Conservation (phyloP, 2,888 invertebrate genomes). For the Eilema caniola region DNA sequence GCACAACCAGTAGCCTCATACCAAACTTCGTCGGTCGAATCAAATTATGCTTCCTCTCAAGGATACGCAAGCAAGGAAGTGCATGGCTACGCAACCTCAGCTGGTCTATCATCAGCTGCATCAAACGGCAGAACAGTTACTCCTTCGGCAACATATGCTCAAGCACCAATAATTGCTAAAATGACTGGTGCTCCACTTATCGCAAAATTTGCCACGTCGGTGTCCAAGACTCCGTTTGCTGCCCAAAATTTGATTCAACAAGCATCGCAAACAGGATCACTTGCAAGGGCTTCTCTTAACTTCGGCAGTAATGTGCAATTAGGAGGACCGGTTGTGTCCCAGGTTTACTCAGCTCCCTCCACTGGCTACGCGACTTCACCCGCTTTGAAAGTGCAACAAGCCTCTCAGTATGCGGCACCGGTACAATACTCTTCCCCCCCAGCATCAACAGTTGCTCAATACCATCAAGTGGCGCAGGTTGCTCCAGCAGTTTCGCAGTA, state of each 20-base stretch:
- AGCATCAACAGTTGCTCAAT: slow-evolving; percentile 59
- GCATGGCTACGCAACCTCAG: slow-evolving; percentile 86
- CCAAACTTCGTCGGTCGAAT: slow-evolving; percentile 53
- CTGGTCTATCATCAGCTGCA: slow-evolving; percentile 78
- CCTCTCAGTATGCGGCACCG: slow-evolving; percentile 52
- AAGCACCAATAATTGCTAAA: slow-evolving; percentile 85
- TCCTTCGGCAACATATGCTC: slow-evolving; percentile 79
- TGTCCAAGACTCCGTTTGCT: slow-evolving; percentile 69
- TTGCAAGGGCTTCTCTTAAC: slow-evolving; percentile 79
- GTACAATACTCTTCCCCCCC: slow-evolving; percentile 42
- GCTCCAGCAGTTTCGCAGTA: slow-evolving; percentile 53
- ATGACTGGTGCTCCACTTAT: slow-evolving; percentile 81
- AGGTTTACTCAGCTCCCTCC: slow-evolving; percentile 76
- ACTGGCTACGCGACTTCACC: slow-evolving; percentile 75
- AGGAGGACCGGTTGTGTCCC: slow-evolving; percentile 81
- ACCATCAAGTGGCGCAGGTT: slow-evolving; percentile 55
- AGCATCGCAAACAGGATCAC: slow-evolving; percentile 67
- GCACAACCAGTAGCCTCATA: slow-evolving; percentile 63
- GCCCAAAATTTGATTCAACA: slow-evolving; percentile 73
- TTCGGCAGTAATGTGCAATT: slow-evolving; percentile 67
- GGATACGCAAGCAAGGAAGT: slow-evolving; percentile 69
- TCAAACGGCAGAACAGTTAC: slow-evolving; percentile 70
- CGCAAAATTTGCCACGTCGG: slow-evolving; percentile 70
- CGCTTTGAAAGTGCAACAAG: slow-evolving; percentile 66
- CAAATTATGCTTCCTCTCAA: slow-evolving; percentile 62